Evolutionary conservation across 1,140 invertebrate species (phyloP).

Genomic region (Orchestia grillus): DNA sequence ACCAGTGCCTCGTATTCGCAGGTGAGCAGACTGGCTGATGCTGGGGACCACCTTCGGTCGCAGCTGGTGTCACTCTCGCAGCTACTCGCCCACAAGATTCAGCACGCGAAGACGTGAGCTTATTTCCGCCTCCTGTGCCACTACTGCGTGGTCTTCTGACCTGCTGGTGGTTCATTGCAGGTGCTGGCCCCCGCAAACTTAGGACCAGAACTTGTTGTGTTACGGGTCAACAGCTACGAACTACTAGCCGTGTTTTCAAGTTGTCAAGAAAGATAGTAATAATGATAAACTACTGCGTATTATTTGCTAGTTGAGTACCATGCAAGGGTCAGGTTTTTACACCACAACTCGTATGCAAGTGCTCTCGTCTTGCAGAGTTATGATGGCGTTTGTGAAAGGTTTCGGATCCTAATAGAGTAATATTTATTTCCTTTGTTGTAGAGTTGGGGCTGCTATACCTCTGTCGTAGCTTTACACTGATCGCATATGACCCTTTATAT

Average conservation of each 20-base stretch:
- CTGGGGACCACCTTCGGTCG: neutral
- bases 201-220: neutral
- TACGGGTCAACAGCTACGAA: neutral
- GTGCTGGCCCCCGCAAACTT: no score
- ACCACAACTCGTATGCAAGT: no score
- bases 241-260: neutral
- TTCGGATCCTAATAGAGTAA: no score
- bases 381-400: no score
- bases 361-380: no score
- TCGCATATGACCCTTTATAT: no score
- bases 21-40: neutral
- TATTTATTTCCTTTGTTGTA: neutral
- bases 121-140: neutral
- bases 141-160: neutral
- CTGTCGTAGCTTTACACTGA: no score
- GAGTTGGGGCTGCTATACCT: neutral
- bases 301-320: neutral
- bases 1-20: neutral
- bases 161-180: neutral
- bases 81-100: neutral
- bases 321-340: neutral
- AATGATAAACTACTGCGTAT: neutral
- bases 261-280: neutral
- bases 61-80: slow-evolving; percentile 4
- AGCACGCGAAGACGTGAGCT: slow-evolving; percentile 4